Conservation (phyloP, 2,888 invertebrate genomes). For the Apodemia hepburni region DNA sequence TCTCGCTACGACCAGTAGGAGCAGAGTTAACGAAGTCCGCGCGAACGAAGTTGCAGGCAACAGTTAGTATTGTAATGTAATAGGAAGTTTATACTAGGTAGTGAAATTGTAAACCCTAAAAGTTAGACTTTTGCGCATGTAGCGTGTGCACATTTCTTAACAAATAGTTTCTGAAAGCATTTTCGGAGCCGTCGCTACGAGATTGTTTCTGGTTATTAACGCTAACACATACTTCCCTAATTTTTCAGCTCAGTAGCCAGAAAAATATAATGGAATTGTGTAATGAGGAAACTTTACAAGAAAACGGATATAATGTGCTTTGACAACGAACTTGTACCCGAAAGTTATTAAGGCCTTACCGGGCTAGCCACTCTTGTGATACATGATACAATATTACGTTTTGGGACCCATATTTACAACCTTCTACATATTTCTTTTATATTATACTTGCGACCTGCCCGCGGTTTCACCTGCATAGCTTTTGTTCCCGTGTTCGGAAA, state of each 20-base stretch:
- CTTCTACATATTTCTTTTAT: too few relatives aligned
- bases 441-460: too few relatives aligned
- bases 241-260: slow-evolving; percentile 28
- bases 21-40: too few relatives aligned
- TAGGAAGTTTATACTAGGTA: neutral
- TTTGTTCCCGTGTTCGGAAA: too few relatives aligned
- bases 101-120: neutral
- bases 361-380: neutral
- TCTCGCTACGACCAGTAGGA: too few relatives aligned
- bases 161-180: slow-evolving; percentile 7
- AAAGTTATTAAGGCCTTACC: neutral
- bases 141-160: neutral
- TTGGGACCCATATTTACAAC: too few relatives aligned
- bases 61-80: too few relatives aligned
- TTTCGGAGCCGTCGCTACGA: slow-evolving; percentile 12
- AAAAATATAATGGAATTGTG: slow-evolving; percentile 21
- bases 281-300: slow-evolving; percentile 12
- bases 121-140: neutral
- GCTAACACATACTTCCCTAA: slow-evolving; percentile 19
- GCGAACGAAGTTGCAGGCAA: too few relatives aligned
- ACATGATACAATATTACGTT: too few relatives aligned
- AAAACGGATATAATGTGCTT: neutral
- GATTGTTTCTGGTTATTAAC: slow-evolving; percentile 10
- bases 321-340: neutral
- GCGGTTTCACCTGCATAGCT: too few relatives aligned